Conservation (phyloP, 1,140 invertebrate species). For the Diuraphis noxia region DNA sequence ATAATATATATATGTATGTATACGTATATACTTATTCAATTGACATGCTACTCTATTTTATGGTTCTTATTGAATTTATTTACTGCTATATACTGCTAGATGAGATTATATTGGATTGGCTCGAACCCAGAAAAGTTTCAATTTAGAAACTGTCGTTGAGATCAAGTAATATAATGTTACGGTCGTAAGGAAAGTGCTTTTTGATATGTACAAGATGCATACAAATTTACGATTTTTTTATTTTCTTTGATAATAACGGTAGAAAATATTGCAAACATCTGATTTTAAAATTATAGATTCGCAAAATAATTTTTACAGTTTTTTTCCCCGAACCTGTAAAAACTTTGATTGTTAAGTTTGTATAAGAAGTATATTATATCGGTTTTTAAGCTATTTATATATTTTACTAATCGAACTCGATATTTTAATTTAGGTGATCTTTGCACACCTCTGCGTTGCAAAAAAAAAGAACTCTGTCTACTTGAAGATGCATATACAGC, state of each 20-base stretch:
- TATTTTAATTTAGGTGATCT: conserved; percentile 72
- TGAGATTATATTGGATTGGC: conserved; percentile 2
- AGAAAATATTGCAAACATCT: not conserved
- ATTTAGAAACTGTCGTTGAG: not conserved
- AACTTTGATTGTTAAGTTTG: not conserved
- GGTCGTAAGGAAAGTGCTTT: not conserved
- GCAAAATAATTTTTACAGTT: not conserved
- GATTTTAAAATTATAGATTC: not conserved
- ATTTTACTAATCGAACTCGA: not conserved
- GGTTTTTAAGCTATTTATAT: not conserved
- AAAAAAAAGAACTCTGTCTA: conserved; percentile 83
- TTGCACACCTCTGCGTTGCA: conserved; percentile 82
- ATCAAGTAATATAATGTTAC: not conserved
- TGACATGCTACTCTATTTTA: not conserved
- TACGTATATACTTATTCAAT: too few relatives aligned
- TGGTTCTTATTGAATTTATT: not conserved
- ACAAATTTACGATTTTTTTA: not conserved
- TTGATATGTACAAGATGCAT: not conserved
- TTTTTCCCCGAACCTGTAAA: not conserved
- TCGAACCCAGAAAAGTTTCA: not conserved
- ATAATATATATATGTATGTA: too few relatives aligned
- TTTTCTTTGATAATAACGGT: not conserved
- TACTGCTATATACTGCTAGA: not conserved
- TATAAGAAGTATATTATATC: not conserved
- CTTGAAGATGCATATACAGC: conserved; percentile 83